These are phyloP conservation scores for Globodera rostochiensis DNA, from an alignment of 1,140 invertebrate species.

Conservation along the genomic window DNA sequence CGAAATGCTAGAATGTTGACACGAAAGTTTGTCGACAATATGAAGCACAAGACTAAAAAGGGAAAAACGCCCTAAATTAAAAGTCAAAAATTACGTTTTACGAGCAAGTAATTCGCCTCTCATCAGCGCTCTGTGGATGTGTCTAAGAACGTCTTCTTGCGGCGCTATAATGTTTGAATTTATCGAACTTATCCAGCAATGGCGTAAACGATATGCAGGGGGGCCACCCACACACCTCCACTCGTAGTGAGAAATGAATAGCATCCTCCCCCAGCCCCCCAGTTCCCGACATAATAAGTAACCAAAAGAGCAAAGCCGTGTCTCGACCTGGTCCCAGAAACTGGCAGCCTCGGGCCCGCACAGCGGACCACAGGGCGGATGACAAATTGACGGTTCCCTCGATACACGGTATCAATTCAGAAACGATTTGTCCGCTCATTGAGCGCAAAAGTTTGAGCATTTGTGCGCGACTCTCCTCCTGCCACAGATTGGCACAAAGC, in stretches of 20 bases:
- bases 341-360: slow-evolving; percentile 91
- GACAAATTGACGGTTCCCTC: slow-evolving; percentile 89
- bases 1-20: slow-evolving; percentile 93
- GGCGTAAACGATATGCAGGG: too few species aligned
- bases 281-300: too few species aligned
- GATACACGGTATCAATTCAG: slow-evolving; percentile 89
- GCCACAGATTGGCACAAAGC: slow-evolving; percentile 69
- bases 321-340: slow-evolving; percentile 86
- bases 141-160: slow-evolving; percentile 94
- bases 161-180: slow-evolving; percentile 69
- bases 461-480: slow-evolving; percentile 70
- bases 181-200: too few species aligned
- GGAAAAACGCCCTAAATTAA: background rate
- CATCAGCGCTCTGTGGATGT: slow-evolving; percentile 88
- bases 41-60: slow-evolving; percentile 81
- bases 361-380: slow-evolving; percentile 93
- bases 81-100: slow-evolving; percentile 74
- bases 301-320: background rate
- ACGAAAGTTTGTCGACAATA: slow-evolving; percentile 90
- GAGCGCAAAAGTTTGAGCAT: slow-evolving; percentile 78
- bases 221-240: too few species aligned
- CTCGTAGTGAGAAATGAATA: too few species aligned
- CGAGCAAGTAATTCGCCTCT: slow-evolving; percentile 93
- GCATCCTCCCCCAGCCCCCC: too few species aligned
- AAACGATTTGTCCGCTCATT: slow-evolving; percentile 88